phyloP scores from a whole-genome alignment of 2,888 invertebrate species.

The Sarcophaga carnaria region DNA sequence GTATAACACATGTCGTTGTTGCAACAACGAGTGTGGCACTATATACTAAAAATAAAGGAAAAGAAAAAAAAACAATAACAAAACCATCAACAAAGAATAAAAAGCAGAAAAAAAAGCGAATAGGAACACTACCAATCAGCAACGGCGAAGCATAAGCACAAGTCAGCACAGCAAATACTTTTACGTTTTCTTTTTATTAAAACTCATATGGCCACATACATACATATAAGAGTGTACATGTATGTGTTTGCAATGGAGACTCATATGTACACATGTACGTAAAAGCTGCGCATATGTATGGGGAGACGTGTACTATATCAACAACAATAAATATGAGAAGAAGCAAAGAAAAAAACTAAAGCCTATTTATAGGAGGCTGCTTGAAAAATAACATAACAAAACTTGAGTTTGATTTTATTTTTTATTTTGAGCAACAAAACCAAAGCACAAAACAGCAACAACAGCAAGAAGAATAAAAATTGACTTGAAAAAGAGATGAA shows the following conservation, averaged over 20 bases:
- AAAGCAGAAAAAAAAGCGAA: conserved; percentile 56
- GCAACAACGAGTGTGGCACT: background rate
- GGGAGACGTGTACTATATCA: conserved; percentile 29
- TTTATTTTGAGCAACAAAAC: conserved; percentile 42
- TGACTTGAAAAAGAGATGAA: background rate
- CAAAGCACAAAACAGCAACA: conserved; percentile 15
- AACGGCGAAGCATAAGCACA: conserved; percentile 61
- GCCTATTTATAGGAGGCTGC: conserved; percentile 67
- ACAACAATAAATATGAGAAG: conserved; percentile 11
- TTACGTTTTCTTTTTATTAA: conserved; percentile 64
- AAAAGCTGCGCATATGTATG: too few species aligned
- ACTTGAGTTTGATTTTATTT: conserved; percentile 41
- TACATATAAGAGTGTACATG: conserved; percentile 26
- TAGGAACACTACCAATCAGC: conserved; percentile 69
- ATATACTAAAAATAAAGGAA: conserved; percentile 7
- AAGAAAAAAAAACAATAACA: conserved; percentile 28
- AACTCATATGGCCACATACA: conserved; percentile 43
- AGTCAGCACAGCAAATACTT: conserved; percentile 61
- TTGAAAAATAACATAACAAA: conserved; percentile 57
- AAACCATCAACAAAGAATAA: conserved; percentile 22
- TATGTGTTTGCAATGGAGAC: background rate
- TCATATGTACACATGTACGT: too few species aligned
- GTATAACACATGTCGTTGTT: background rate
- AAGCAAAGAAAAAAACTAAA: conserved; percentile 52
- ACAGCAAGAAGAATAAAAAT: conserved; percentile 10